Evolutionary conservation across 2,797 vertebrate species (phyloP), one percentile per base, ranked within the genome.

Genomic region (Gymnothorax javanicus): DNA sequence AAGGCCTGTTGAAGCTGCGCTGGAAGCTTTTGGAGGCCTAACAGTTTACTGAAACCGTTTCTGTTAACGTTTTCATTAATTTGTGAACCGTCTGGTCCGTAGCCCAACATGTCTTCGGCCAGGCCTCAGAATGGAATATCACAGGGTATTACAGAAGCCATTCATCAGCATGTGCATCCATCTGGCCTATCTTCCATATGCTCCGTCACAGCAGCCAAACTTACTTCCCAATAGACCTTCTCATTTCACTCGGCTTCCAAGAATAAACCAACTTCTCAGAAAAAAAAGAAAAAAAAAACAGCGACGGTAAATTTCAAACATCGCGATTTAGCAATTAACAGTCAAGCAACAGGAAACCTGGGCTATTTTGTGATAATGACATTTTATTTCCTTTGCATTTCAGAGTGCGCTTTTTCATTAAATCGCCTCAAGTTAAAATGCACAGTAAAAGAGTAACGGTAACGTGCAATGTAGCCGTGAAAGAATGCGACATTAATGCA

Each of bases 221-320:
- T 79, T 79, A 79, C 75, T 79, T 79, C 54, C 75, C 75, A 79
- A 54, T 56, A 23, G 75, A 79, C 75, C 9, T n/a, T 56, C 75
- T 79, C 43, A 17, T 52, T 17, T 50, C 50, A 17, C 20, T 77
- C 73, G 52, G 33, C 15, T 77, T 77, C 23, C 20, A 50, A 56
- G 17, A 79, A 79, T 79, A 56, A 54, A 77, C 20, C 50, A 1
- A 7, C 54, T 79, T 79, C 67, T 71, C 9, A 43, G 33, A 67
- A 67, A 67, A 64, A 64, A 60, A 13, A 60, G 20, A 13, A 64
- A 17, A 20, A 20, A 75, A 75, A 75, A 79, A 79, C 50, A 2
- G 33, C 50, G 50, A 50, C 73, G 13, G 33, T 15, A 33, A 75
- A 50, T 17, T 75, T 50, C 43, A 11, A 75, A 50, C 43, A 17